These are phyloP conservation scores for Nomada flava DNA, from an alignment of 2,888 invertebrate species.

Conservation along the genomic window DNA sequence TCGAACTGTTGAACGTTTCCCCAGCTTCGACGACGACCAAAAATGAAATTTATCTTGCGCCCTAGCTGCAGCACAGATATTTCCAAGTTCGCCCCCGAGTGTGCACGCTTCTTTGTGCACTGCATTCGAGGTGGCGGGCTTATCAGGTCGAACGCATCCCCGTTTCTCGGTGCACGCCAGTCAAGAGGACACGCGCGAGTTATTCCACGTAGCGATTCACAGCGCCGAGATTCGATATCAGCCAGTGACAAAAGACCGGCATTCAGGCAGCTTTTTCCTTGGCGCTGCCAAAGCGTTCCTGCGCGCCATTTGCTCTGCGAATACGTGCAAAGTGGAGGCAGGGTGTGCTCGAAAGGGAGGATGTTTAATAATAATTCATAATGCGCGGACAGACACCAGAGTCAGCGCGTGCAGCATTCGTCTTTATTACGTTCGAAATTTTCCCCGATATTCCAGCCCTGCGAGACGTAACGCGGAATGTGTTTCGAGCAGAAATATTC, in stretches of 20 bases:
- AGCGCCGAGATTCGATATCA: slow-evolving; percentile 42
- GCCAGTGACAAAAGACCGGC: slow-evolving; percentile 33
- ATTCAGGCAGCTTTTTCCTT: slow-evolving; percentile 7
- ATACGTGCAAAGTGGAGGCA: too few species aligned
- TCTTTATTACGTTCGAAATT: slow-evolving; percentile 47
- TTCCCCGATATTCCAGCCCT: slow-evolving; percentile 14
- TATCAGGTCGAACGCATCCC: slow-evolving; percentile 5
- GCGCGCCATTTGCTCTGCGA: not conserved
- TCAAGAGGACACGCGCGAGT: not conserved
- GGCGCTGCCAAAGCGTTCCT: not conserved
- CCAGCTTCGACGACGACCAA: not conserved
- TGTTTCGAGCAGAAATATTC: slow-evolving; percentile 22
- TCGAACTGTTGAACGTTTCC: not conserved
- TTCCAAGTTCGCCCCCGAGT: slow-evolving; percentile 2
- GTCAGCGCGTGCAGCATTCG: slow-evolving; percentile 14
- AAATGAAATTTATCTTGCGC: slow-evolving; percentile 8
- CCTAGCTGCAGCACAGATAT: not conserved
- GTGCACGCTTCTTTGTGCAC: slow-evolving; percentile 32
- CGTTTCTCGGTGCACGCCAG: not conserved
- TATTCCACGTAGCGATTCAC: slow-evolving; percentile 33
- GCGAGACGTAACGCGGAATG: slow-evolving; percentile 9
- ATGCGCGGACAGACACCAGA: not conserved
- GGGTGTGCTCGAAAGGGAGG: not conserved
- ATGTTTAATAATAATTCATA: slow-evolving; percentile 35
- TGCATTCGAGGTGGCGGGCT: slow-evolving; percentile 16